Evolutionary conservation across 2,888 invertebrate species (phyloP), one percentile per base, ranked within the genome.

Genomic region (Dolichopus griseipennis): DNA sequence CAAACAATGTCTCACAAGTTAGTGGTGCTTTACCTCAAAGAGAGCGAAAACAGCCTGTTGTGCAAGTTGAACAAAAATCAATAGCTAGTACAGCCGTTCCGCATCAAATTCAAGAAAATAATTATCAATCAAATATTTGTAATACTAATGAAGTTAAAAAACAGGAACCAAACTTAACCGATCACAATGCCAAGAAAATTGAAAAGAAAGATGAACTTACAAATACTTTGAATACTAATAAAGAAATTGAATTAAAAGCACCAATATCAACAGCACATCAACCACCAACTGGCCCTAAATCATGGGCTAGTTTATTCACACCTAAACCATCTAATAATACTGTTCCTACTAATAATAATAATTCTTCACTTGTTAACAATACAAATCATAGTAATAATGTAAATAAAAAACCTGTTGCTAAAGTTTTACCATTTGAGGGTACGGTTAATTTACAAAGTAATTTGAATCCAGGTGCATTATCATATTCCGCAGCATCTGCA

Each of bases 261-360:
- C 43, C 66, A 18, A 37, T 70, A 61, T 22, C 67, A 15, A 65
- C 68, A 22, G 65, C 67, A 62, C 61, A 72, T 10, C 67, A 73
- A 66, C 64, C 71, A 64, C 37, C 43, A 22, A 66, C 71, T 18
- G 69, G 73, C 6, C 69, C 71, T 41, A 75, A 86, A 66, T 87
- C 89, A 0, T 89, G 89, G 89, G 88, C 89, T 1, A 88, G 89
- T 78, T 76, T 89, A 20, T 89, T 89, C 78, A 84, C 83, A 3
- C 76, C 71, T 70, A 84, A 74, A 34, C 71, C 70, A 20, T 72
- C 71, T 34, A 68, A 69, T 71, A 41, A 52, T 18, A 18, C 52
- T 52, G 52, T 52, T 52, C 52, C 52, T 52, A 52, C 6, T 52
- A n/a, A 22, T 41, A 21, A 66, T 64, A 20, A 64, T 33, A 37